Percentiles rank a stretch among this genome's conserved stretches.
phyloP scores from a whole-genome alignment of 2,113 vertebrate genomes.

The Cervus canadensis region DNA sequence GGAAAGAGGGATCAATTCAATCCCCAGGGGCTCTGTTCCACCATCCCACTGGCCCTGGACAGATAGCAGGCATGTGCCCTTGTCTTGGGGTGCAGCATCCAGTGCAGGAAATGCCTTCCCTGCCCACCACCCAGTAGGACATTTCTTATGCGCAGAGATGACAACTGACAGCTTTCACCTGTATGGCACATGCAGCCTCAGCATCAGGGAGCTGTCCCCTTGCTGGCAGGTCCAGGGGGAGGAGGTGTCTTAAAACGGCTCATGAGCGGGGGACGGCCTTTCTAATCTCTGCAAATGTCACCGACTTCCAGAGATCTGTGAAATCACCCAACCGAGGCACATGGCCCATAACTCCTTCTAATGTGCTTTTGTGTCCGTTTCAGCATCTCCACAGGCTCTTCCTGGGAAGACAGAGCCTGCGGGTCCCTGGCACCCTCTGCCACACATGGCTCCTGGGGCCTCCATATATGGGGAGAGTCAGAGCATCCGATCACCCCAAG shows the following conservation, averaged over 20 bases:
- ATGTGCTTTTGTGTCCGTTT: rapidly evolving
- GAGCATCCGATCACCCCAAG: rapidly evolving
- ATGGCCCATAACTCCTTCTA: not conserved
- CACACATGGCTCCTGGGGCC: rapidly evolving
- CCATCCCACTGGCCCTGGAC: not conserved
- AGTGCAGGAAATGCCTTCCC: not conserved
- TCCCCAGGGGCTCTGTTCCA: not conserved
- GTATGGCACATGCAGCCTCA: rapidly evolving
- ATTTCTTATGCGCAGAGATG: not conserved
- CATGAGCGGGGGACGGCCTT: not conserved
- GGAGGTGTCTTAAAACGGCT: not conserved
- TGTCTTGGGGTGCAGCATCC: not conserved
- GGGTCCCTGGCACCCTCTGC: not conserved
- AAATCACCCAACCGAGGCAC: not conserved
- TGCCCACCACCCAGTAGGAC: not conserved
- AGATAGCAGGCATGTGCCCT: not conserved
- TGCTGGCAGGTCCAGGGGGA: not conserved
- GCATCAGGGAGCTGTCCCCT: not conserved
- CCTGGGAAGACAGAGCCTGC: rapidly evolving
- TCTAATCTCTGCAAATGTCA: not conserved
- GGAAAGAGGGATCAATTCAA: not conserved
- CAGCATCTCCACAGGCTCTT: not conserved
- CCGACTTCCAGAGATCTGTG: not conserved
- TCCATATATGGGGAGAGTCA: rapidly evolving
- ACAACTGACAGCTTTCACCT: rapidly evolving